Percentiles rank a stretch among this genome's conserved stretches.
Evolutionary conservation across 2,113 vertebrate genomes (phyloP).

Genomic region (Fregata magnificens): DNA sequence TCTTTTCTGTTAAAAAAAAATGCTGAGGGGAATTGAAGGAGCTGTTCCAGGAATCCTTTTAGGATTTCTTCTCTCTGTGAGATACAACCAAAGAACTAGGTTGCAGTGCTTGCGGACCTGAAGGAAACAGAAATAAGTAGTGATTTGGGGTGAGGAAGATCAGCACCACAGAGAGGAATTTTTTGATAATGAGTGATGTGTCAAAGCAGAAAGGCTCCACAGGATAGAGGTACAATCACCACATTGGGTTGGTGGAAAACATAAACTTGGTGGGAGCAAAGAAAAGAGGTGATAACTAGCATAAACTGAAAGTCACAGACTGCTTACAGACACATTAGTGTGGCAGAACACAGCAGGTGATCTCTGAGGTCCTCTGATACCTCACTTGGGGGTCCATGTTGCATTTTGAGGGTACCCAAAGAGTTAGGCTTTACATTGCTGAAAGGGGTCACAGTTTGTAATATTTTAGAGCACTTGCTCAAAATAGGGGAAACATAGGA

Average conservation of each 20-base stretch:
- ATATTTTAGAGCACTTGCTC: neutral
- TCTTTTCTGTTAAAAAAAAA: neutral
- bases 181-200: neutral
- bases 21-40: neutral
- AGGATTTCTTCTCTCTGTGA: neutral
- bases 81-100: neutral
- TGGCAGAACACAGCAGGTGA: neutral
- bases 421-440: neutral
- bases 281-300: neutral
- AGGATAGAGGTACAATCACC: neutral
- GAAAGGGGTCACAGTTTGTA: neutral
- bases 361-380: neutral
- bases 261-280: neutral
- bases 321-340: accelerated
- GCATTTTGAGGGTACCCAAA: neutral
- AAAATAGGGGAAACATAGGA: neutral
- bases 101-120: neutral
- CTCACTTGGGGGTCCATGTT: accelerated
- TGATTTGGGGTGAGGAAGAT: neutral
- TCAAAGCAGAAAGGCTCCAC: neutral
- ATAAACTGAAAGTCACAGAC: neutral
- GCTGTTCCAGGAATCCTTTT: neutral
- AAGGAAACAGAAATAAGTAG: neutral
- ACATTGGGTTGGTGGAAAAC: neutral
- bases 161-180: neutral